Evolutionary conservation across 2,888 invertebrate genomes (phyloP), one percentile per base, ranked within the genome.

Genomic region (Drosophila barbarae): DNA sequence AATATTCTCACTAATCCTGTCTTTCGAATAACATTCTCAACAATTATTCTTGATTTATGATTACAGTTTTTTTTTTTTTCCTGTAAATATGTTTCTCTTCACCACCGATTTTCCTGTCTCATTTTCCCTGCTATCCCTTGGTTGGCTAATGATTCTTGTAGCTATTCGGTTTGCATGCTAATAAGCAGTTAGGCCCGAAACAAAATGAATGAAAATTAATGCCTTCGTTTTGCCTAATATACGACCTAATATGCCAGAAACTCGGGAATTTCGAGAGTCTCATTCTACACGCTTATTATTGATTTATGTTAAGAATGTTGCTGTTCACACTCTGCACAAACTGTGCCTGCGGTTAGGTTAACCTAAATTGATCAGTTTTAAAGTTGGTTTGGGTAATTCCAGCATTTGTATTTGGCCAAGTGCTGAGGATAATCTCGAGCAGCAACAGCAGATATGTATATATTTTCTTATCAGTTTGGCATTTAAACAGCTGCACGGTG

Each of bases 401-500:
- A 67, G 63, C 74, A 74, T 70, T 76, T 77, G 69, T 78, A 70
- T 74, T 77, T 74, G 81, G 75, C 65, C 81, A 83, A 77, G 69
- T 77, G 78, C 73, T 69, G 65, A 74, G 70, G 55, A 52, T 71
- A 65, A 77, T 49, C 44, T 15, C 9, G n/a, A 26, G 36, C 61
- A 4, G n/a, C 50, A 52, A n/a, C 10, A 15, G 5, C 15, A 28
- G 44, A 28, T 10, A 28, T 6, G 13, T 61, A n/a, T n/a, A 18
- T 65, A 38, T 38, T 38, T 61, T 59, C 44, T 18, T 80, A 74
- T 78, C 76, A 72, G 71, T 77, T 75, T 30, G 69, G 64, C 65
- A 72, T 80, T 80, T 82, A 77, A 84, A 82, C 85, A 80, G 80
- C 83, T 80, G 80, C 82, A 59, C 53, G 71, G 63, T 51, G 61